A percentile compares a stretch with the other conserved stretches of the same genome.
Conservation (phyloP, 2,888 invertebrate species). For the Callosobruchus maculatus region DNA sequence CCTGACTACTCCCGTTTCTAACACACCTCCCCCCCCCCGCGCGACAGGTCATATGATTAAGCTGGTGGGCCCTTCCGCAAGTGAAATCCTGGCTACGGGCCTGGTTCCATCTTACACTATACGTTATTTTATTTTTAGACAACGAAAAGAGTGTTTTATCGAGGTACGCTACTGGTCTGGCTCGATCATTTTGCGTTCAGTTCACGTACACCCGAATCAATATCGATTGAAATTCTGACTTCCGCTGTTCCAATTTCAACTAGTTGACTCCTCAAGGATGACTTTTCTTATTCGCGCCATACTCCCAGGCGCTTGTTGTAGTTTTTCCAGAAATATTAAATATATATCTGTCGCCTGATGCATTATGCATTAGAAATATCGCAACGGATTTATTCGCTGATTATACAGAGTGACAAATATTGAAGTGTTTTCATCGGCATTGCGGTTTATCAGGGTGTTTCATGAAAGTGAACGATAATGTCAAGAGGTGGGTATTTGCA, state of each 20-base stretch:
- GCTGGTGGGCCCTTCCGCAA: no score
- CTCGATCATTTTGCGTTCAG: conserved; percentile 15
- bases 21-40: no score
- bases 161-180: background rate
- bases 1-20: no score
- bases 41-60: no score
- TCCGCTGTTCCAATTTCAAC: conserved; percentile 20
- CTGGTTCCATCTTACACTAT: no score
- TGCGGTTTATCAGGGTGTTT: no score
- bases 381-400: conserved; percentile 10
- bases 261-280: conserved; percentile 11
- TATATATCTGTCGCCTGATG: background rate
- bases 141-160: no score
- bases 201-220: conserved; percentile 21
- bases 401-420: background rate
- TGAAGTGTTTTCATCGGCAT: no score
- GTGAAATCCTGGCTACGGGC: no score
- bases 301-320: conserved; percentile 12
- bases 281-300: conserved; percentile 4
- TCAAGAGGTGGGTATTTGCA: no score
- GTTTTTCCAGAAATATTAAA: conserved; percentile 4
- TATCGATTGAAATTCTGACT: conserved; percentile 23
- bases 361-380: conserved; percentile 18
- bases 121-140: no score
- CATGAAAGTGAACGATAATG: no score